A percentile compares a stretch with the other conserved stretches of the same genome.
Evolutionary conservation across 2,888 invertebrate genomes (phyloP).

Genomic region (Corythucha ciliata): DNA sequence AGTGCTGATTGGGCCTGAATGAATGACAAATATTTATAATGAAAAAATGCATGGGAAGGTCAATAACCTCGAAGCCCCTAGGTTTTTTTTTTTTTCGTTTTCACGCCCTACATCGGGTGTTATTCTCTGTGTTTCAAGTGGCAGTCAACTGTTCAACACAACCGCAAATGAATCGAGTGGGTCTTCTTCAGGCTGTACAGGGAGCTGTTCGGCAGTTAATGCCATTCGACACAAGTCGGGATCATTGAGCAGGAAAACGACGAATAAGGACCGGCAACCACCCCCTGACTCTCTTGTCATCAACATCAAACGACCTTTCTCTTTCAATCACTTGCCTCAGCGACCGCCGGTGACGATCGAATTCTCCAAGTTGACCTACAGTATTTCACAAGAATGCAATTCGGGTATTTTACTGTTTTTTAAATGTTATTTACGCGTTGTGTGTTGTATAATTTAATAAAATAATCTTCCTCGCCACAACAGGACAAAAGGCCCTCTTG

Average conservation of each 20-base stretch:
- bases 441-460: background rate
- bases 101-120: too few relatives aligned
- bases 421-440: background rate
- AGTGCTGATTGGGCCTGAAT: too few relatives aligned
- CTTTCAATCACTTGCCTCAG: constrained; percentile 30
- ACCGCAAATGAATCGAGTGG: constrained; percentile 10
- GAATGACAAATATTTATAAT: too few relatives aligned
- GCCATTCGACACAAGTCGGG: constrained; percentile 25
- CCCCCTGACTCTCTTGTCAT: constrained; percentile 27
- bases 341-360: constrained; percentile 27
- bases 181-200: constrained; percentile 13
- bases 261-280: constrained; percentile 16
- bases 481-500: constrained; percentile 71
- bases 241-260: constrained; percentile 24
- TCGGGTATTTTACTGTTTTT: constrained; percentile 20
- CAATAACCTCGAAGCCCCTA: too few relatives aligned
- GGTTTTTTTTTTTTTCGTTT: too few relatives aligned
- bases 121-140: too few relatives aligned
- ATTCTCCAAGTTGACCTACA: constrained; percentile 27
- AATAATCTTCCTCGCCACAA: constrained; percentile 16
- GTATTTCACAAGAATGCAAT: constrained; percentile 29
- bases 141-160: constrained; percentile 27
- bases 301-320: constrained; percentile 30
- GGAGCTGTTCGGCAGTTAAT: constrained; percentile 23
- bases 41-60: too few relatives aligned